Percentiles rank a stretch among this genome's conserved stretches.
These are phyloP conservation scores for Drosophila lini DNA, from an alignment of 1,140 invertebrate species.

Conservation along the genomic window DNA sequence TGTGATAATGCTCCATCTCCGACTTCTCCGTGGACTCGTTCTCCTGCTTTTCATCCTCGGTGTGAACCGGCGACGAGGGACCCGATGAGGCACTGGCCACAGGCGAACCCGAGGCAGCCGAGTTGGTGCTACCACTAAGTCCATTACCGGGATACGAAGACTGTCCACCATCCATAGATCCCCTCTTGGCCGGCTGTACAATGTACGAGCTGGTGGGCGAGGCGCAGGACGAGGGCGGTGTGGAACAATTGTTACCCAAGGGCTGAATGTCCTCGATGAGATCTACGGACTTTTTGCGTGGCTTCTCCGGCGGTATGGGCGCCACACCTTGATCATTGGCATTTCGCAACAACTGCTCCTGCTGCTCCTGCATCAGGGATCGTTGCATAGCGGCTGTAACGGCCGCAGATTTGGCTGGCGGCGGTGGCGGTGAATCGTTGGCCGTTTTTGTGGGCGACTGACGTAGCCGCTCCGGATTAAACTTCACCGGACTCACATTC, in stretches of 20 bases:
- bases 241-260: conserved; percentile 43
- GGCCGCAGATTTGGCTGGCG: conserved; percentile 79
- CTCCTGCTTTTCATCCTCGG: conserved; percentile 86
- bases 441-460: conserved; percentile 71
- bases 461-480: conserved; percentile 63
- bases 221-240: conserved; percentile 58
- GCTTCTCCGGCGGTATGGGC: conserved; percentile 77
- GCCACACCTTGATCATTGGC: conserved; percentile 33
- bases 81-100: conserved; percentile 84
- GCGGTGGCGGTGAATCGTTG: conserved; percentile 64
- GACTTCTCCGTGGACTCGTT: conserved; percentile 86
- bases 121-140: conserved; percentile 71
- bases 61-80: conserved; percentile 85
- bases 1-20: conserved; percentile 60
- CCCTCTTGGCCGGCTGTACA: conserved; percentile 64
- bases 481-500: conserved; percentile 76
- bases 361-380: conserved; percentile 66
- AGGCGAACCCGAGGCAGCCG: conserved; percentile 72
- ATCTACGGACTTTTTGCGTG: conserved; percentile 81
- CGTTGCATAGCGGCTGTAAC: conserved; percentile 72
- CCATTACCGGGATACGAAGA: conserved; percentile 36
- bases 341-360: conserved; percentile 48
- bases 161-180: conserved; percentile 60
- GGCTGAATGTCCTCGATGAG: conserved; percentile 68
- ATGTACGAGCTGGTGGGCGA: conserved; percentile 63